A percentile compares a stretch with the other conserved stretches of the same genome.
These are phyloP conservation scores for Auanema freiburgensis DNA, from an alignment of 2,888 invertebrate genomes.

Conservation along the genomic window DNA sequence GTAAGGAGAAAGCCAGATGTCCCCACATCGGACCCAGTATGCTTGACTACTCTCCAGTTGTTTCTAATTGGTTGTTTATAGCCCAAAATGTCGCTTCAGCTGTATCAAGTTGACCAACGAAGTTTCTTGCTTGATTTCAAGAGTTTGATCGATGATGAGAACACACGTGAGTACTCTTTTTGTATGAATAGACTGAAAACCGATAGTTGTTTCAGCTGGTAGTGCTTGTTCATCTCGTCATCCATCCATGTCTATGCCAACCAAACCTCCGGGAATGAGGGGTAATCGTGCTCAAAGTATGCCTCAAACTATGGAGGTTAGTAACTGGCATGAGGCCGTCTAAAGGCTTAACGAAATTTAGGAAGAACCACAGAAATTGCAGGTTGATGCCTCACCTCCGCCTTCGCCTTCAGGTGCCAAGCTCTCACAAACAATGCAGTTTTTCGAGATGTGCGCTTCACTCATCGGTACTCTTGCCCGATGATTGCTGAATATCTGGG, in stretches of 20 bases:
- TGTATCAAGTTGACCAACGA: constrained; percentile 98
- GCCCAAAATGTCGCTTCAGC: constrained; percentile 91
- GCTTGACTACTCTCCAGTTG: not conserved
- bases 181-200: no score
- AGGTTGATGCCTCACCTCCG: constrained; percentile 50
- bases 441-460: constrained; percentile 99
- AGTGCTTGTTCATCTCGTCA: constrained; percentile 60
- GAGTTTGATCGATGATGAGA: constrained; percentile 72
- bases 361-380: constrained; percentile 13
- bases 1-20: constrained; percentile 81
- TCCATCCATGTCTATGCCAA: constrained; percentile 63
- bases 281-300: constrained; percentile 52
- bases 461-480: constrained; percentile 95
- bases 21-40: constrained; percentile 48
- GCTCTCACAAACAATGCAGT: constrained; percentile 94
- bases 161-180: constrained; percentile 30
- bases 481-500: constrained; percentile 65
- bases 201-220: constrained; percentile 40
- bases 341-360: not conserved
- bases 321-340: not conserved
- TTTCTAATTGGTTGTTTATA: constrained; percentile 37
- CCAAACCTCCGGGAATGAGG: constrained; percentile 54
- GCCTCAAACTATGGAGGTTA: constrained; percentile 14
- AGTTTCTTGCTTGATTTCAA: constrained; percentile 97
- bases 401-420: constrained; percentile 55